These are phyloP conservation scores for Cremastobaeus sp. DNA, from an alignment of 2,888 invertebrate species.

Conservation along the genomic window DNA sequence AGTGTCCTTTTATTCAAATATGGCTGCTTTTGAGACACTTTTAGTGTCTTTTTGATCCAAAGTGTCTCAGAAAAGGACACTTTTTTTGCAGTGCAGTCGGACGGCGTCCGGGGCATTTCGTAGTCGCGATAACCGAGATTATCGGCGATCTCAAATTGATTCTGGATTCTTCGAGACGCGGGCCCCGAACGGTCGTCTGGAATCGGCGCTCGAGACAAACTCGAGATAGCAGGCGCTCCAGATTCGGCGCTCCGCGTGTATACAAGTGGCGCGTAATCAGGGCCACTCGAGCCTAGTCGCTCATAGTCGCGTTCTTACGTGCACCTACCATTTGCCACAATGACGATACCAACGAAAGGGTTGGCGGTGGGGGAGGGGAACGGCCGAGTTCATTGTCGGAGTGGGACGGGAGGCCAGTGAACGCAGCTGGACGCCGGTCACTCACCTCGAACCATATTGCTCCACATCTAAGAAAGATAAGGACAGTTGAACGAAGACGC, in stretches of 20 bases:
- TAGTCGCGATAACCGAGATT: too few relatives aligned
- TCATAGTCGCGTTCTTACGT: slow-evolving; percentile 56
- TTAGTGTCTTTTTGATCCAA: too few relatives aligned
- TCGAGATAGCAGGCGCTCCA: slow-evolving; percentile 58
- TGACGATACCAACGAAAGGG: slow-evolving; percentile 45
- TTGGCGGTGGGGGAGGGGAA: slow-evolving; percentile 29
- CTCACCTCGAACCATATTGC: slow-evolving; percentile 77
- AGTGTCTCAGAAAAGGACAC: too few relatives aligned
- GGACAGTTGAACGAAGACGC: slow-evolving; percentile 57
- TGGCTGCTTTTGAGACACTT: too few relatives aligned
- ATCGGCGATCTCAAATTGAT: slow-evolving; percentile 3
- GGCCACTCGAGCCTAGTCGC: slow-evolving; percentile 62
- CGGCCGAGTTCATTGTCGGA: slow-evolving; percentile 58
- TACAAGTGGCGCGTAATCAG: slow-evolving; percentile 67
- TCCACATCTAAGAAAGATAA: slow-evolving; percentile 75
- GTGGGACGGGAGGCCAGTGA: slow-evolving; percentile 74
- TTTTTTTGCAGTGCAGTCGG: too few relatives aligned
- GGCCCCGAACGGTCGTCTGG: too few relatives aligned
- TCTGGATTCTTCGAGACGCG: too few relatives aligned
- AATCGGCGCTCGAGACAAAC: too few relatives aligned
- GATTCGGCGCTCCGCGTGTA: slow-evolving; percentile 68
- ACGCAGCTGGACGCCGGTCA: slow-evolving; percentile 78
- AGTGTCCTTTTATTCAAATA: too few relatives aligned
- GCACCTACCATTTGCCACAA: slow-evolving; percentile 44
- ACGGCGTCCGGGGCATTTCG: too few relatives aligned